Evolutionary conservation across 1,140 invertebrate genomes (phyloP), one percentile per base, ranked within the genome.

Genomic region (Drosophila sechellia): DNA sequence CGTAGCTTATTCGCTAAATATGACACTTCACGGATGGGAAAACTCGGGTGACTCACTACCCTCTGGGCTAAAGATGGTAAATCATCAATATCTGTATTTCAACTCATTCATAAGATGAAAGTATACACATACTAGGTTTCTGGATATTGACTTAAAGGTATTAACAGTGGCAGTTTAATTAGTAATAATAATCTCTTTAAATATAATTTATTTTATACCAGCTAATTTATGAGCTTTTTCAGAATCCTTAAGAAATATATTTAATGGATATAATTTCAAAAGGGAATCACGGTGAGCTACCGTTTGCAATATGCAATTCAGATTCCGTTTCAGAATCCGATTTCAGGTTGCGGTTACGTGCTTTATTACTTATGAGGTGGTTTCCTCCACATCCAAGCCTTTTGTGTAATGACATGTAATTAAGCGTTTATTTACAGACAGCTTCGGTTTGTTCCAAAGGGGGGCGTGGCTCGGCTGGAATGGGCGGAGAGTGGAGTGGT

Each of bases 401-500:
- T 48, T 20, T 53, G 52, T 84, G 73, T 89, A 89, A 89, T 89
- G 85, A 89, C 84, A 89, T 89, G 84, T 89, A 90, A 89, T 89
- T 89, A 89, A 87, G 75, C 76, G 84, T 77, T 83, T 85, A 85
- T 85, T 85, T 81, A 85, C 81, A 81, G 81, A 86, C 81, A 86
- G 81, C 57, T 75, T 43, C 45, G 65, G 64, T 69, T 54, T 55
- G 35, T 25, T 25, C 15, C 34, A 17, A 49, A 48, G 8, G 58
- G 64, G 64, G 64, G 60, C 52, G 65, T 57, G 49, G 42, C 49
- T 4, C 5, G 15, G 22, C 17, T 35, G 59, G n/a, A 37, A 59
- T 64, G 61, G 79, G 59, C 65, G 72, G 68, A 61, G 81, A 72
- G 60, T 52, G 40, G 37, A 46, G 40, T 20, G 46, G 61, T 13